Base-by-base conservation (phyloP, 2,797 vertebrate species). In the Bufotes viridis region DNA sequence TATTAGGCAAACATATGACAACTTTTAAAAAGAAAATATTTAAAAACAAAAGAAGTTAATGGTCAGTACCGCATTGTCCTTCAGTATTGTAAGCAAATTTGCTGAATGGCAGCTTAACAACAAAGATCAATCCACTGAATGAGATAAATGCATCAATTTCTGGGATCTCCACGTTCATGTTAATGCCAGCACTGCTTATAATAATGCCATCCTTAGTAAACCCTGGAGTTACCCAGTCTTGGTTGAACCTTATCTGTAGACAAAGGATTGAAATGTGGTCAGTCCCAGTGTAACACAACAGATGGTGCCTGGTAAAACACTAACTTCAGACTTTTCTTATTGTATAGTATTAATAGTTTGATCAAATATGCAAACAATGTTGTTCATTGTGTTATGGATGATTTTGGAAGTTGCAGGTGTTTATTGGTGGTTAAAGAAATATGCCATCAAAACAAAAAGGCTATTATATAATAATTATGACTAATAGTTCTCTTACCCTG, bases 61-160 rank as follows among this genome's bases (percentile, higher is more conserved):
- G 7, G n/a, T 49, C 15, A 5, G 6, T 93, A 96, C 96, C 96
- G 1, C 96, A 96, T 65, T 96, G 96, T 87, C 96, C 96, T 92
- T 96, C 95, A 0, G 95, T 95, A 89, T 96, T 96, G 91, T 95
- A 93, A 78, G 89, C 91, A 14, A 96, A 96, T 83, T 92, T 93
- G 90, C 91, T 94, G 91, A 91, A 94, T 53, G 95, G 95, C 42
- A 96, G 91, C 49, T 94, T 93, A 61, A 96, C 90, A 0, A 93
- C 95, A 91, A 96, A 96, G 86, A 95, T 93, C 85, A 95, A 42
- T n/a, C 96, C 95, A 0, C 93, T 94, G 84, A 96, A 96, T 79
- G 94, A 94, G 87, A 95, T 91, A 53, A 58, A 90, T 61, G 92
- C 92, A 0, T 91, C 91, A 20, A 96, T 84, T 61, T 93, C 91